Evolutionary conservation across 2,888 invertebrate genomes (phyloP).

Genomic region (Smittia sp.): DNA sequence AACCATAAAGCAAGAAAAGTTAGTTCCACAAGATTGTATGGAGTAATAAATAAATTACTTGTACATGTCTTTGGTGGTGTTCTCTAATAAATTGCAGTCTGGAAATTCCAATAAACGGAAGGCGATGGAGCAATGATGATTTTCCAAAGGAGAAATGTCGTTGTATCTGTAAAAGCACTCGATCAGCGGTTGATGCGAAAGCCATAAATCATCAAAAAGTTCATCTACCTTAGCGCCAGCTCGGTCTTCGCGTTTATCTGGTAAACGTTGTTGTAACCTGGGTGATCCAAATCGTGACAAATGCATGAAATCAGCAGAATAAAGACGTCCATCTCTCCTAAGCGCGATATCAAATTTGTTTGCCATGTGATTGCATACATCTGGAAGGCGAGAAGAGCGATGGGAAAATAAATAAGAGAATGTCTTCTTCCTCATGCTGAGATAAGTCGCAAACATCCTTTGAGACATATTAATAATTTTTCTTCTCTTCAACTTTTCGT

Average conservation of each 20-base stretch:
- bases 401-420: not conserved
- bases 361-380: constrained; percentile 79
- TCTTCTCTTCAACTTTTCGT: not conserved
- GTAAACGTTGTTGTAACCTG: constrained; percentile 75
- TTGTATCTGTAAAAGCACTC: constrained; percentile 59
- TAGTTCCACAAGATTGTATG: not conserved
- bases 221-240: constrained; percentile 63
- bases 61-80: constrained; percentile 62
- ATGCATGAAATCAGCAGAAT: constrained; percentile 75
- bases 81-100: constrained; percentile 75
- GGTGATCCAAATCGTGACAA: constrained; percentile 78
- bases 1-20: constrained; percentile 40
- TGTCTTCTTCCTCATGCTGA: not conserved
- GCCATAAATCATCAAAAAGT: not conserved
- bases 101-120: constrained; percentile 76
- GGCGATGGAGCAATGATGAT: constrained; percentile 82
- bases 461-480: not conserved
- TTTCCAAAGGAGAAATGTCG: constrained; percentile 81
- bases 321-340: constrained; percentile 73
- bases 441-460: not conserved
- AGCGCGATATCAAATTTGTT: constrained; percentile 65
- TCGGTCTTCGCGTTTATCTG: constrained; percentile 82
- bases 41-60: constrained; percentile 51
- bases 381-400: constrained; percentile 53
- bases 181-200: not conserved